A percentile compares a stretch with the other conserved stretches of the same genome.
Evolutionary conservation across 2,888 invertebrate species (phyloP).

Genomic region (Stictocephala bisonia): DNA sequence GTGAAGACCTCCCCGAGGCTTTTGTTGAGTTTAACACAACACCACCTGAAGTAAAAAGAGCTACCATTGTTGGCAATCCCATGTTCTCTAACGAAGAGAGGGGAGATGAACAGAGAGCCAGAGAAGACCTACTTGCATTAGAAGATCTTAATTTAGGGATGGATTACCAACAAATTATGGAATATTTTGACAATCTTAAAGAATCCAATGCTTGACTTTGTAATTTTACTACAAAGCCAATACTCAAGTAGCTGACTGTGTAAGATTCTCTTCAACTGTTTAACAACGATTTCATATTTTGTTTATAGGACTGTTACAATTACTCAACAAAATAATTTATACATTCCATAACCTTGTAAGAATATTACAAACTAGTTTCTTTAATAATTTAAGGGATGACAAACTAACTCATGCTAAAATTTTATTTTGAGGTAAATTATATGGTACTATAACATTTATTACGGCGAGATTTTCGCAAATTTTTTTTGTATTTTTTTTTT

Average conservation of each 20-base stretch:
- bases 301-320: no score
- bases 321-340: no score
- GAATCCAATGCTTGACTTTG: constrained; percentile 71
- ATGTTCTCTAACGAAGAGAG: constrained; percentile 75
- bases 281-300: not conserved
- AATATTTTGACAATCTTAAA: constrained; percentile 98
- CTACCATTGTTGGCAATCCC: constrained; percentile 66
- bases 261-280: not conserved
- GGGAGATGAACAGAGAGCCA: constrained; percentile 57
- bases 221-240: not conserved
- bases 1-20: constrained; percentile 56
- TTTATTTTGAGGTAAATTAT: no score
- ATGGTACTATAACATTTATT: no score
- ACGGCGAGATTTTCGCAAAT: no score
- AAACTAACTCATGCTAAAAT: no score
- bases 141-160: constrained; percentile 86
- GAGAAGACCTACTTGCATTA: constrained; percentile 66
- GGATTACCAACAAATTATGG: constrained; percentile 98
- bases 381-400: no score
- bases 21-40: constrained; percentile 62
- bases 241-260: not conserved
- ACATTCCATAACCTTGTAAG: no score
- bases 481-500: no score
- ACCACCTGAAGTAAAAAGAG: constrained; percentile 52
- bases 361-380: no score